These are phyloP conservation scores for Otolemur garnettii DNA, from an alignment of 2,113 vertebrate genomes.

Conservation along the genomic window DNA sequence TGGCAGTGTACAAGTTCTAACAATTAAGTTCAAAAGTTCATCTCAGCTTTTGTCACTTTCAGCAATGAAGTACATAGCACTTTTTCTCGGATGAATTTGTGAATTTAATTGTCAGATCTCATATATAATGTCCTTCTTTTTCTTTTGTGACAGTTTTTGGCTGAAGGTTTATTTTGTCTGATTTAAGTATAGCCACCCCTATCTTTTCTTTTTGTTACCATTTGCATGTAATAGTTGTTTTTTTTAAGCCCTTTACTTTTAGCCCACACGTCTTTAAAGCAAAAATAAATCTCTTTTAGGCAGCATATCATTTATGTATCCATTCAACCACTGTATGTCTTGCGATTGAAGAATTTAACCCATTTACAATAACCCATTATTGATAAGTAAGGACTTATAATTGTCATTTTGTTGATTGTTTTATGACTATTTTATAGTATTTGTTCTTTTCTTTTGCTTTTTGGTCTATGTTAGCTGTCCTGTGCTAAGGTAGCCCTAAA, in stretches of 20 bases:
- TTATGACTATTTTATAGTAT: background rate
- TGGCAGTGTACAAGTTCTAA: no score
- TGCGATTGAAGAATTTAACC: background rate
- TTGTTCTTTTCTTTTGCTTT: background rate
- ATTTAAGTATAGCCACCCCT: background rate
- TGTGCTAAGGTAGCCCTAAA: background rate
- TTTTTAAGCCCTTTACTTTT: background rate
- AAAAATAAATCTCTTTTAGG: background rate
- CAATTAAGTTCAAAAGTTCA: no score
- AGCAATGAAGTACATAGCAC: no score
- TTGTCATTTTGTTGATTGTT: background rate
- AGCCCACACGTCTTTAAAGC: background rate
- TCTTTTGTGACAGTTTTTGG: background rate
- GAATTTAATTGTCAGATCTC: no score
- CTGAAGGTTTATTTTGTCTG: background rate
- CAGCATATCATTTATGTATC: background rate
- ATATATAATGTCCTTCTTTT: background rate
- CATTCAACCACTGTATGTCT: background rate
- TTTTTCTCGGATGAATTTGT: no score
- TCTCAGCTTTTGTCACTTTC: no score
- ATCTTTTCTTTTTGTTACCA: background rate
- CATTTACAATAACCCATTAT: background rate
- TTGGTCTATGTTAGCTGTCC: no score
- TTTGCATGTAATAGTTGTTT: background rate
- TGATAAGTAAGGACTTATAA: background rate